A percentile compares a stretch with the other conserved stretches of the same genome.
These are phyloP conservation scores for Megaptera novaeangliae DNA, from an alignment of 2,113 vertebrate genomes.

Conservation along the genomic window DNA sequence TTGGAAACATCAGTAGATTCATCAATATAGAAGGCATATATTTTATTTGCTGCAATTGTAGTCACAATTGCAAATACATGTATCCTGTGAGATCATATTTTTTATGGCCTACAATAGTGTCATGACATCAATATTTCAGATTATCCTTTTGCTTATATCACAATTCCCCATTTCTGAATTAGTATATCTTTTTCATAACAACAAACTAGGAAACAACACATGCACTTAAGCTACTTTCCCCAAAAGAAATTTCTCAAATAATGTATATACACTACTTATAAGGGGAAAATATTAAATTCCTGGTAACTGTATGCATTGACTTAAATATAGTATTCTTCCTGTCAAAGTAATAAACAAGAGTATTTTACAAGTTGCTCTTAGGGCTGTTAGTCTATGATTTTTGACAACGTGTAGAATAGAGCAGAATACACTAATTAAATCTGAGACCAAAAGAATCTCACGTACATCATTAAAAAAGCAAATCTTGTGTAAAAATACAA, in stretches of 20 bases:
- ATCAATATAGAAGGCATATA: neutral
- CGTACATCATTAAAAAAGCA: neutral
- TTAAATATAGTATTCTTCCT: neutral
- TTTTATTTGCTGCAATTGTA: neutral
- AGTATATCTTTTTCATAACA: neutral
- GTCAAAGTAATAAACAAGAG: neutral
- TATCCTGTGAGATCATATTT: neutral
- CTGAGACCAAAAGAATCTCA: neutral
- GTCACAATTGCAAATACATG: neutral
- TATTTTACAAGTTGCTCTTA: neutral
- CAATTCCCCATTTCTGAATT: neutral
- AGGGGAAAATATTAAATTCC: neutral
- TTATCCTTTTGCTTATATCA: neutral
- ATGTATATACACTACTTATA: neutral
- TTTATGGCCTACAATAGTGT: neutral
- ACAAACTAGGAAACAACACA: neutral
- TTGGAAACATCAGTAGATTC: neutral
- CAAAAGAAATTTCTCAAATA: neutral
- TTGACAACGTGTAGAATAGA: neutral
- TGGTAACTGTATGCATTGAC: neutral
- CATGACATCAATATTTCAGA: neutral
- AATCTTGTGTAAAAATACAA: neutral
- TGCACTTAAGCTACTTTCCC: neutral
- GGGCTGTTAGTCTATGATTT: neutral
- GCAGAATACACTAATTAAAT: slow-evolving; percentile 14